Evolutionary conservation across 1,140 invertebrate genomes (phyloP).

Genomic region (Stratiolaelaps scimitus): DNA sequence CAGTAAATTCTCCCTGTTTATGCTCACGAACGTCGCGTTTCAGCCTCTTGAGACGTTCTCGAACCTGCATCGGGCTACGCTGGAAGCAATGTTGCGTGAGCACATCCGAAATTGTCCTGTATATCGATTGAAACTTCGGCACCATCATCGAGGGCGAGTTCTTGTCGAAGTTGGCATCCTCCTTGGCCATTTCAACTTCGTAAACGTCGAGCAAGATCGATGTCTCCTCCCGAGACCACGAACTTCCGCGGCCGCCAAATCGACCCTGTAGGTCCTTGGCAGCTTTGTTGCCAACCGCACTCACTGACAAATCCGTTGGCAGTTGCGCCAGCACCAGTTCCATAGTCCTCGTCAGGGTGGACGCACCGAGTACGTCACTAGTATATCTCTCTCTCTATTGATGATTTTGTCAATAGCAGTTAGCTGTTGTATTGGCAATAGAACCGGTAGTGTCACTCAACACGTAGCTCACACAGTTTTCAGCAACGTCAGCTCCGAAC

Average conservation of each 20-base stretch:
- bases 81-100: slow-evolving; percentile 23
- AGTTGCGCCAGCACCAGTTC: slow-evolving; percentile 27
- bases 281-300: neutral
- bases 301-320: slow-evolving; percentile 28
- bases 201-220: slow-evolving; percentile 21
- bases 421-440: too few species aligned
- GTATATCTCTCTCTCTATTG: too few species aligned
- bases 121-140: slow-evolving; percentile 26
- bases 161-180: slow-evolving; percentile 27
- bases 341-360: neutral
- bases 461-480: too few species aligned
- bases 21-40: slow-evolving; percentile 22
- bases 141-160: slow-evolving; percentile 16
- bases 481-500: too few species aligned
- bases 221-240: slow-evolving; percentile 26
- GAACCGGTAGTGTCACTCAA: too few species aligned
- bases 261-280: slow-evolving; percentile 27
- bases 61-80: slow-evolving; percentile 21
- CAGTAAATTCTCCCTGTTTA: slow-evolving; percentile 24
- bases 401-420: too few species aligned
- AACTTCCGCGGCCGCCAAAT: slow-evolving; percentile 19
- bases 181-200: slow-evolving; percentile 28
- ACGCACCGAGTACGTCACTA: too few species aligned
- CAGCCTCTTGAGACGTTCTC: slow-evolving; percentile 19
- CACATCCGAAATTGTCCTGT: slow-evolving; percentile 18